phyloP scores from a whole-genome alignment of 2,888 invertebrate genomes.

The Drosophila lacicola region DNA sequence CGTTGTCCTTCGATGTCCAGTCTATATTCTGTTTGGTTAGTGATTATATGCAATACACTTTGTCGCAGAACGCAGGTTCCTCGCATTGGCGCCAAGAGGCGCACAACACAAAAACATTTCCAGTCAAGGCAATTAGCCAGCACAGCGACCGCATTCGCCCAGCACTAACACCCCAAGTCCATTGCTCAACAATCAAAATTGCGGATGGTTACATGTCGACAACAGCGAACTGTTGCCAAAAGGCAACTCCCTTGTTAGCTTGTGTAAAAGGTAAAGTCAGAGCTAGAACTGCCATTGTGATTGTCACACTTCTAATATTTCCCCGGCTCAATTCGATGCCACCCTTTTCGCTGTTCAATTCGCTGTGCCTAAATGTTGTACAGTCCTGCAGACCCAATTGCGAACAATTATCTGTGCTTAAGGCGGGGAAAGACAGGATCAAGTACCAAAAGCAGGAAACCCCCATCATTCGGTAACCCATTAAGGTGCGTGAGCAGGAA shows the following conservation, averaged over 20 bases:
- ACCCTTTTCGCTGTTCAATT: constrained; percentile 20
- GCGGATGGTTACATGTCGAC: constrained; percentile 37
- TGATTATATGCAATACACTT: too few relatives aligned
- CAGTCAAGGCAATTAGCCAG: too few relatives aligned
- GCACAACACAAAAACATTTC: too few relatives aligned
- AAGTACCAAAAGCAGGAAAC: constrained; percentile 8
- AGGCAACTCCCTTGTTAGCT: constrained; percentile 22
- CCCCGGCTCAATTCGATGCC: constrained; percentile 19
- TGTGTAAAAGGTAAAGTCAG: constrained; percentile 29
- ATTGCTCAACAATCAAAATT: constrained; percentile 4
- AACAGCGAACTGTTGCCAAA: constrained; percentile 39
- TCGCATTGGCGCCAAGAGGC: too few relatives aligned
- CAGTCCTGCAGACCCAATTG: constrained; percentile 34
- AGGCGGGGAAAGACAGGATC: not conserved
- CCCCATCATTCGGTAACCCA: constrained; percentile 2
- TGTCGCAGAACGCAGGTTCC: too few relatives aligned
- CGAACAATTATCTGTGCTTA: constrained; percentile 2
- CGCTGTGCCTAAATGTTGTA: constrained; percentile 56
- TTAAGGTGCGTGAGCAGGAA: not conserved
- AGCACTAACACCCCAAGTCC: not conserved
- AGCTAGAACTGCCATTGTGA: constrained; percentile 29
- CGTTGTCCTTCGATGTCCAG: too few relatives aligned
- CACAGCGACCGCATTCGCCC: too few relatives aligned
- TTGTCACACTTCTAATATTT: constrained; percentile 8
- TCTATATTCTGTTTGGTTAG: too few relatives aligned